Evolutionary conservation across 2,113 vertebrate genomes (phyloP).

Genomic region (Sturnus vulgaris): DNA sequence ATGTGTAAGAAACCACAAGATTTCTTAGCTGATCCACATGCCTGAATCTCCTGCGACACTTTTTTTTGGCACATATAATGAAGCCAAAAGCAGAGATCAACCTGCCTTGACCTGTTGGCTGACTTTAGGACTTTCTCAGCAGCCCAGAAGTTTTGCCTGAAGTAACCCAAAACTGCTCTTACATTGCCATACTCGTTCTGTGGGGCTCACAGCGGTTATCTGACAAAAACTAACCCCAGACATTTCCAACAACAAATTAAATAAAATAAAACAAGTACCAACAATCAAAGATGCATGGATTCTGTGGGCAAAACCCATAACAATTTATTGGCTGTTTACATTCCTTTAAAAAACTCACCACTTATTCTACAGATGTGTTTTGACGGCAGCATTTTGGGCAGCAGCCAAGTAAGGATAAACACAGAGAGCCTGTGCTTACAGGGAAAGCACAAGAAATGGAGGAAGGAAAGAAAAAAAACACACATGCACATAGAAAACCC

Average conservation of each 20-base stretch:
- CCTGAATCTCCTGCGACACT: background rate
- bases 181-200: background rate
- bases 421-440: background rate
- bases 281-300: conserved; percentile 13
- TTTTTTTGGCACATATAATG: background rate
- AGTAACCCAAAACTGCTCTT: background rate
- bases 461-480: background rate
- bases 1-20: background rate
- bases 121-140: background rate
- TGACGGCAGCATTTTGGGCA: background rate
- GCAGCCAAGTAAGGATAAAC: conserved; percentile 16
- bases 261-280: conserved; percentile 8
- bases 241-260: conserved; percentile 34
- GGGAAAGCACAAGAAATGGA: background rate
- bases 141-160: background rate
- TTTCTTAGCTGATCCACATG: background rate
- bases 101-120: background rate
- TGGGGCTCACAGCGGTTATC: background rate
- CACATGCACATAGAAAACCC: background rate
- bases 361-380: conserved; percentile 25
- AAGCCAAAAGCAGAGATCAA: background rate
- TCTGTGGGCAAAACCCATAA: conserved; percentile 30
- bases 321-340: conserved; percentile 14
- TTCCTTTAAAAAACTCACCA: conserved; percentile 3
- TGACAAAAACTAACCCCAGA: background rate